phyloP scores from a whole-genome alignment of 2,797 vertebrate genomes.

The Psittacula derbiana region DNA sequence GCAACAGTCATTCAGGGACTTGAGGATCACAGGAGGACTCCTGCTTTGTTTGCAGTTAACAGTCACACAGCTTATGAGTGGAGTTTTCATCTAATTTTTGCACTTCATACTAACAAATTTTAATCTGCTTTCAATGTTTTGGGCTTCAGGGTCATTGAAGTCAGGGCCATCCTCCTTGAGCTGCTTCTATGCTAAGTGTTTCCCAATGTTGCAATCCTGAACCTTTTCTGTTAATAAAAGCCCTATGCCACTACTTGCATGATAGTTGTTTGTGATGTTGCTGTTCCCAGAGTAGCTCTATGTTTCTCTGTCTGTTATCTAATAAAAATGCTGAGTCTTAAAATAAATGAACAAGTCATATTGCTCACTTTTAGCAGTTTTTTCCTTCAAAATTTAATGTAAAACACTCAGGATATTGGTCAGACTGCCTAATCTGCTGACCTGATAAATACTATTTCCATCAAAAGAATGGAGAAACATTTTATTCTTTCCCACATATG shows the following conservation, averaged over 20 bases:
- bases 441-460: background rate
- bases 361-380: background rate
- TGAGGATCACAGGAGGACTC: background rate
- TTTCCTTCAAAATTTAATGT: background rate
- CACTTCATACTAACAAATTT: conserved; percentile 3
- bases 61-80: background rate
- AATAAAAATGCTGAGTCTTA: background rate
- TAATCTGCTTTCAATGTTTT: background rate
- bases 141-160: background rate
- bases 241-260: background rate
- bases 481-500: background rate
- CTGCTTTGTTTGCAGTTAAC: conserved; percentile 21
- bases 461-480: background rate
- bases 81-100: background rate
- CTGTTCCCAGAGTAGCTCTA: background rate
- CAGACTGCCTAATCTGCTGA: background rate
- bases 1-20: background rate
- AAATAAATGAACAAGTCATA: background rate
- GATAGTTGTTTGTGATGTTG: background rate
- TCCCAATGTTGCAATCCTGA: background rate
- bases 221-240: background rate
- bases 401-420: background rate
- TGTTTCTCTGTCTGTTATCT: background rate
- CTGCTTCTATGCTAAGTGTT: background rate
- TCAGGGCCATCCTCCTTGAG: conserved; percentile 1